Conservation (phyloP, 2,888 invertebrate genomes). For the Sialis lutaria region DNA sequence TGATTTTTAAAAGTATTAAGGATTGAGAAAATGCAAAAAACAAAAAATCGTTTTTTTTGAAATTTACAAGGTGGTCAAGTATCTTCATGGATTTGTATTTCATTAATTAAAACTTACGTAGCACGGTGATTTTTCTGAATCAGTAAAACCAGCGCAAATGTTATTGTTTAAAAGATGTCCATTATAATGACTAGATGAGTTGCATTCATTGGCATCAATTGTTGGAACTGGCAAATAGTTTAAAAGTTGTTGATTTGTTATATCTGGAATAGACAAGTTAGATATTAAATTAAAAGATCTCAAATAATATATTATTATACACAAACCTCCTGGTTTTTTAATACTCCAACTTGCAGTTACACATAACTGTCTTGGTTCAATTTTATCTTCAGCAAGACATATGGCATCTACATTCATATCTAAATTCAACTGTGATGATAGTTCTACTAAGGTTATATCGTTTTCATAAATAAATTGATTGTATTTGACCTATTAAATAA, state of each 20-base stretch:
- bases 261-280: constrained; percentile 18
- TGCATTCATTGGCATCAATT: constrained; percentile 34
- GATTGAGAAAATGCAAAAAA: too few species aligned
- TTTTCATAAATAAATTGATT: constrained; percentile 36
- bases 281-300: neutral
- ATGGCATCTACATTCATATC: constrained; percentile 34
- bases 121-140: constrained; percentile 35
- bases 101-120: constrained; percentile 29
- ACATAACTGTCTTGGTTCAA: constrained; percentile 32
- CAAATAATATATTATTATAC: neutral
- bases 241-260: constrained; percentile 29
- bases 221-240: constrained; percentile 35
- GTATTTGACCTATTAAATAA: constrained; percentile 27
- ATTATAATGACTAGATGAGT: constrained; percentile 41
- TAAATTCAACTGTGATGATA: constrained; percentile 30
- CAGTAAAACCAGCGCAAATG: constrained; percentile 39
- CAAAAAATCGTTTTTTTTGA: too few species aligned
- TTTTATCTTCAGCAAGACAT: constrained; percentile 31
- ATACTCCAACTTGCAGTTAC: constrained; percentile 41
- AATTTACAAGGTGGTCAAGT: too few species aligned
- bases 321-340: constrained; percentile 27
- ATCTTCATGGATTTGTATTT: too few species aligned
- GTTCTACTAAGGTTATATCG: constrained; percentile 36
- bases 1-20: too few species aligned
- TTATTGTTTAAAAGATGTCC: constrained; percentile 35